Percentiles rank a stretch among this genome's conserved stretches.
phyloP scores from a whole-genome alignment of 2,113 vertebrate species.

The Aspidoscelis tigris region DNA sequence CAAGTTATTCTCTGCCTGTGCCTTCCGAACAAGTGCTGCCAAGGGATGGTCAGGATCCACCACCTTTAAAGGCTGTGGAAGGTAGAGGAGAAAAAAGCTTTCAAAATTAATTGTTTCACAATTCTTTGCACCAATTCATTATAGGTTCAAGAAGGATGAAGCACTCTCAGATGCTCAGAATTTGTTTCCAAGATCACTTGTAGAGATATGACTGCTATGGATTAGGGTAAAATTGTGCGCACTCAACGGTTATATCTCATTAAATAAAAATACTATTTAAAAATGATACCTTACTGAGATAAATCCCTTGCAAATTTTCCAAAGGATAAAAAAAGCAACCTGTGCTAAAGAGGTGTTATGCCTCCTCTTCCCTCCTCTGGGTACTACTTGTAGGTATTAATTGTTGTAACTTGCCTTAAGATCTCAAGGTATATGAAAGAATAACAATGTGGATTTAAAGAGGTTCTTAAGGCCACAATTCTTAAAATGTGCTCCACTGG shows the following conservation, averaged over 20 bases:
- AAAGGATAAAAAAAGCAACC: no score
- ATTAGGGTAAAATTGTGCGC: background rate
- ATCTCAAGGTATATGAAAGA: no score
- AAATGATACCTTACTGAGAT: background rate
- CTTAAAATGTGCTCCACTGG: background rate
- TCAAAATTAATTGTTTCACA: background rate
- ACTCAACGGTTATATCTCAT: background rate
- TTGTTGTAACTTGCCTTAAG: no score
- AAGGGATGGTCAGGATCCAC: slow-evolving; percentile 97
- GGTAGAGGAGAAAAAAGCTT: slow-evolving; percentile 31
- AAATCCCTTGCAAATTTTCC: no score
- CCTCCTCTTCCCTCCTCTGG: no score
- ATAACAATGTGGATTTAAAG: background rate
- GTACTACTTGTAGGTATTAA: no score
- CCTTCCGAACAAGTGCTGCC: slow-evolving; percentile 90
- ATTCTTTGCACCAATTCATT: background rate
- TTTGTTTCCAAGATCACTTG: background rate
- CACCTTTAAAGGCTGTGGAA: slow-evolving; percentile 88
- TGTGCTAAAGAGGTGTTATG: no score
- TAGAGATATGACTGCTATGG: fast-evolving
- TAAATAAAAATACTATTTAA: background rate
- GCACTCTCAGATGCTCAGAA: background rate
- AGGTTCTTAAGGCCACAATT: background rate
- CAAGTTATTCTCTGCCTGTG: slow-evolving; percentile 83
- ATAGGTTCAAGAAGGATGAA: background rate